Percentiles rank a stretch among this genome's conserved stretches.
phyloP scores from a whole-genome alignment of 2,797 vertebrate species.

The Botia almorhae region DNA sequence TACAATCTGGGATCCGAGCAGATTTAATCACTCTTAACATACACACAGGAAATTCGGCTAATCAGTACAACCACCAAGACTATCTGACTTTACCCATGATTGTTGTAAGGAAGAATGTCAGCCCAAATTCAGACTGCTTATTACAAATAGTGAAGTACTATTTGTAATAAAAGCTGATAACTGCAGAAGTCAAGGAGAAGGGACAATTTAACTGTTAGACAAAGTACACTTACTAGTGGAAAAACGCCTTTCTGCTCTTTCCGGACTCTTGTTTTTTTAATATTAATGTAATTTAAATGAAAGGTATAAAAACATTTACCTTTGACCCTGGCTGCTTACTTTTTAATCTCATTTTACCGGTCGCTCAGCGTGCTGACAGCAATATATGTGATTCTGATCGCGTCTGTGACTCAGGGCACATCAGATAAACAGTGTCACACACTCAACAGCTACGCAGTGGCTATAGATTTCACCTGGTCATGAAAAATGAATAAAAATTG shows the following conservation, averaged over 20 bases:
- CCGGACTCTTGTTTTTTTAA: conserved; percentile 36
- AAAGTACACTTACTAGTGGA: conserved; percentile 30
- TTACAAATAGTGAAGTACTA: conserved; percentile 46
- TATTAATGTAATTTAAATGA: conserved; percentile 55
- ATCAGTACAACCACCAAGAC: no score
- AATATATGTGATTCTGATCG: conserved; percentile 32
- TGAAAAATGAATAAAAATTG: conserved; percentile 12
- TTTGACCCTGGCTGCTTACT: conserved; percentile 50
- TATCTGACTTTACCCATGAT: no score
- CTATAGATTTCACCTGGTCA: conserved; percentile 40
- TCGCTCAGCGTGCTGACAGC: conserved; percentile 33
- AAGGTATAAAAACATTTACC: conserved; percentile 56
- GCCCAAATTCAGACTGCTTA: no score
- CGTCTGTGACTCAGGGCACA: conserved; percentile 19
- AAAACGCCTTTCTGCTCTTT: not conserved
- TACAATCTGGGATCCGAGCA: no score
- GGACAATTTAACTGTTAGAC: conserved; percentile 56
- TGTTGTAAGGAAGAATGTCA: no score
- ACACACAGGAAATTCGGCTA: no score
- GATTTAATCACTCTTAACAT: no score
- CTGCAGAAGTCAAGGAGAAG: conserved; percentile 54
- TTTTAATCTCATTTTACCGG: conserved; percentile 53
- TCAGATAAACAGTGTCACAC: conserved; percentile 41
- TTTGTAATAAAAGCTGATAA: conserved; percentile 62
- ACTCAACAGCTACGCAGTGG: not conserved